Percentiles rank a stretch among this genome's conserved stretches.
Conservation (phyloP, 1,140 invertebrate genomes). For the Conus ventricosus region DNA sequence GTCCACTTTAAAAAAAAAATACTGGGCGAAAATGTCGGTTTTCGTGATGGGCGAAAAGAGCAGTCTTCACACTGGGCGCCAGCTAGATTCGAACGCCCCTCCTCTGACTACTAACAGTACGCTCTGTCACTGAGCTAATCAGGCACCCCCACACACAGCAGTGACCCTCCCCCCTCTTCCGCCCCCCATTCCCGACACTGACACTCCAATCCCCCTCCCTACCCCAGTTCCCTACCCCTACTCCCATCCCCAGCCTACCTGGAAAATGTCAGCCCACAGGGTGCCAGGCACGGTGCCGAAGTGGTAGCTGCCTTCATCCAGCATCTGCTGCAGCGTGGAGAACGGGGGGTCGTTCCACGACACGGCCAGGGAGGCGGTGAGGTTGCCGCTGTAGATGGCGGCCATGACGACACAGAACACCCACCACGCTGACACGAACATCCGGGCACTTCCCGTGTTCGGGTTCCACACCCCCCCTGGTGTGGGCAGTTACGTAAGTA, state of each 20-base stretch:
- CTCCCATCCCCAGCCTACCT: not conserved
- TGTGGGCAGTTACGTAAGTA: not conserved
- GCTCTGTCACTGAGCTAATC: too few relatives aligned
- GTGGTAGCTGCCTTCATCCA: not conserved
- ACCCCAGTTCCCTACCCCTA: too few relatives aligned
- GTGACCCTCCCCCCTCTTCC: too few relatives aligned
- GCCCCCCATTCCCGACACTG: too few relatives aligned
- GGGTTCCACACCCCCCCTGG: constrained; percentile 26
- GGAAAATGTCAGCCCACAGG: constrained; percentile 19
- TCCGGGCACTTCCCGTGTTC: not conserved
- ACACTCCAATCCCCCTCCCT: too few relatives aligned
- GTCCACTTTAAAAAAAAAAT: too few relatives aligned
- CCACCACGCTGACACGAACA: constrained; percentile 35
- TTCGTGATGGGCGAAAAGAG: too few relatives aligned
- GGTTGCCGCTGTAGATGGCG: constrained; percentile 36
- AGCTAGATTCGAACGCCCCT: too few relatives aligned
- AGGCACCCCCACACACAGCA: too few relatives aligned
- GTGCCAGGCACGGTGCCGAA: constrained; percentile 28
- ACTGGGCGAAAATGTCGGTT: too few relatives aligned
- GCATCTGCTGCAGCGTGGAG: constrained; percentile 24
- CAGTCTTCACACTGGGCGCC: too few relatives aligned
- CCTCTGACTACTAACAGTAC: too few relatives aligned
- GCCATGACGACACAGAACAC: constrained; percentile 30
- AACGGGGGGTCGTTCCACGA: not conserved
- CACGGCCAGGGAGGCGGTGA: constrained; percentile 31